Percentiles rank a stretch among this genome's conserved stretches.
Evolutionary conservation across 2,888 invertebrate species (phyloP).

Genomic region (Tortrix viridana): DNA sequence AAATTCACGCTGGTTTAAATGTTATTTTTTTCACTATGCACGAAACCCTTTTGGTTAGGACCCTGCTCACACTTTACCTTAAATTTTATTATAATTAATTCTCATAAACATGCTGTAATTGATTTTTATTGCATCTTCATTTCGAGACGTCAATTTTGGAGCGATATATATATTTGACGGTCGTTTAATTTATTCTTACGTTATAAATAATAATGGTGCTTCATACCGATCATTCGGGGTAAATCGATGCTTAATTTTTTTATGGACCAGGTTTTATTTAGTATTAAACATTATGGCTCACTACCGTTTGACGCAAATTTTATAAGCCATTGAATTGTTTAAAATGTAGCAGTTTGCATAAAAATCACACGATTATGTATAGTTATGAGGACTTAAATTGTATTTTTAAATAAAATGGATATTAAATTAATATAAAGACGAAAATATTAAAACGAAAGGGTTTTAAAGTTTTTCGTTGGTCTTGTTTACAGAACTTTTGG

Average conservation of each 20-base stretch:
- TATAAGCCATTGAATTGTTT: not conserved
- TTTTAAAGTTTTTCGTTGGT: no score
- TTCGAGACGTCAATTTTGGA: conserved; percentile 18
- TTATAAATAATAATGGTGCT: conserved; percentile 26
- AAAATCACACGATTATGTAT: no score
- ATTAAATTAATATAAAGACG: no score
- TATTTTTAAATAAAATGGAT: no score
- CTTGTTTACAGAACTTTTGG: no score
- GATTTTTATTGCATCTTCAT: conserved; percentile 37
- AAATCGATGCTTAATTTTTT: not conserved
- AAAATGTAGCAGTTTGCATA: no score
- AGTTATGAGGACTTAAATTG: no score
- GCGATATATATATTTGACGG: conserved; percentile 19
- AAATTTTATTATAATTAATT: conserved; percentile 50
- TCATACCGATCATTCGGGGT: not conserved
- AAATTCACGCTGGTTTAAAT: no score
- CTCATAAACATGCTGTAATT: conserved; percentile 47
- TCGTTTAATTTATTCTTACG: conserved; percentile 21
- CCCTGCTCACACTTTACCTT: conserved; percentile 12
- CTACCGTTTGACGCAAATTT: not conserved
- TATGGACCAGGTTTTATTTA: not conserved
- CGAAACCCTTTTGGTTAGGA: no score
- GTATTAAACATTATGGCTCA: not conserved
- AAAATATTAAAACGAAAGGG: no score
- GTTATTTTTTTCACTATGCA: no score